These are phyloP conservation scores for Cisticola juncidis DNA, from an alignment of 2,113 vertebrate genomes.

Conservation along the genomic window DNA sequence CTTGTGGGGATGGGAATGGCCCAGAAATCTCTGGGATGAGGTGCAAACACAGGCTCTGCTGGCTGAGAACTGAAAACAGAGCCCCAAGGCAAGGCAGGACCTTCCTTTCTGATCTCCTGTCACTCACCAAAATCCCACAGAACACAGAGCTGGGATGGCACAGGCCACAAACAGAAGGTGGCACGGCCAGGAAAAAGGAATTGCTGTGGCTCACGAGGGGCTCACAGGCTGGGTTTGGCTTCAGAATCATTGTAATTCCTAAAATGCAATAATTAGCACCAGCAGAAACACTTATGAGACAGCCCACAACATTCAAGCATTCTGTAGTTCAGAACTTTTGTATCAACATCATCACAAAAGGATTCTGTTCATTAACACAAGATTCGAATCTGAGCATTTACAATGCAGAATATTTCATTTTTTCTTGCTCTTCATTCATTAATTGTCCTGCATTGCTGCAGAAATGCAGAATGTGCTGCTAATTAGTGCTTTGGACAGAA, in stretches of 20 bases:
- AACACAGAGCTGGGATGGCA: background rate
- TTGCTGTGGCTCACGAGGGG: background rate
- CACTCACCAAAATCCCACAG: background rate
- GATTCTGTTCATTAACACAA: background rate
- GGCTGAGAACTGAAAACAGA: background rate
- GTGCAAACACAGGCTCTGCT: background rate
- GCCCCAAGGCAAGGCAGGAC: background rate
- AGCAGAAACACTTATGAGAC: background rate
- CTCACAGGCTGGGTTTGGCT: background rate
- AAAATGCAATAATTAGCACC: background rate
- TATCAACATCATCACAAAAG: background rate
- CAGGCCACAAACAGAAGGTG: background rate
- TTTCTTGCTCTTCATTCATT: background rate
- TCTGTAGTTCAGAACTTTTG: background rate
- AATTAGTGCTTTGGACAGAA: constrained; percentile 3
- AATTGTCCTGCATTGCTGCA: background rate
- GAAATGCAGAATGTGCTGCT: background rate
- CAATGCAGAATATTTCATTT: background rate
- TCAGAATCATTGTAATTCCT: background rate
- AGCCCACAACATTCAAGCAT: background rate
- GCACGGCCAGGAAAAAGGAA: background rate
- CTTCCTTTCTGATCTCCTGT: background rate
- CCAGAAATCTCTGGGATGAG: background rate
- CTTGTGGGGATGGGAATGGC: background rate
- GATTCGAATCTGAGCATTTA: background rate